Evolutionary conservation across 2,113 vertebrate genomes (phyloP).

Genomic region (Mirounga angustirostris): DNA sequence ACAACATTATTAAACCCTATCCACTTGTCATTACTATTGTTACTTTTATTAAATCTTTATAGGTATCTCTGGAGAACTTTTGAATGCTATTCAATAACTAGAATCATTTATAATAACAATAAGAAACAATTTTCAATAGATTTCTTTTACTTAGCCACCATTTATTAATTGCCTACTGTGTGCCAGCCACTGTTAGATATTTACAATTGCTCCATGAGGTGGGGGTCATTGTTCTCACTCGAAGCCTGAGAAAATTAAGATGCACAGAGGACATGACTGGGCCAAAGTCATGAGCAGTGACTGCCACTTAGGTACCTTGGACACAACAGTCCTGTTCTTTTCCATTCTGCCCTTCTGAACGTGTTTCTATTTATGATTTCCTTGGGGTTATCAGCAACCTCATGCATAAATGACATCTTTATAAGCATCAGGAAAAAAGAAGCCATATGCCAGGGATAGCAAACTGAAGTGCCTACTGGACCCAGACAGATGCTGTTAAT

Average conservation of each 20-base stretch:
- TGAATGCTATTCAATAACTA: constrained; percentile 42
- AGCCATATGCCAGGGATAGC: background rate
- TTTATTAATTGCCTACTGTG: background rate
- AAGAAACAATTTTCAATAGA: background rate
- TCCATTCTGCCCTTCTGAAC: background rate
- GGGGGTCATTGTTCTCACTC: background rate
- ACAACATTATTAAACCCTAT: constrained; percentile 65
- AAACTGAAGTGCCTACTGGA: background rate
- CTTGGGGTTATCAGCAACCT: background rate
- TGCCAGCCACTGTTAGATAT: background rate
- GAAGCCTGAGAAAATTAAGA: background rate
- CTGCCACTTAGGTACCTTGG: no score
- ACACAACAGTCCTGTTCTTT: background rate
- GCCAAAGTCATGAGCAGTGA: background rate
- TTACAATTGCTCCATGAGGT: background rate
- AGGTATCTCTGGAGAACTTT: constrained; percentile 48
- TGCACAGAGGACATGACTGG: background rate
- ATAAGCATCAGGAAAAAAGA: background rate
- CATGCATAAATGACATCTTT: background rate
- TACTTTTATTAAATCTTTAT: constrained; percentile 57
- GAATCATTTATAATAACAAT: constrained; percentile 33
- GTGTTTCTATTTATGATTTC: constrained; percentile 9
- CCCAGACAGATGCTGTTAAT: background rate
- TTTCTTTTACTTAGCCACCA: constrained; percentile 2
- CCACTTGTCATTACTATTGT: constrained; percentile 56